phyloP scores from a whole-genome alignment of 2,113 vertebrate genomes.

The Podilymbus podiceps region DNA sequence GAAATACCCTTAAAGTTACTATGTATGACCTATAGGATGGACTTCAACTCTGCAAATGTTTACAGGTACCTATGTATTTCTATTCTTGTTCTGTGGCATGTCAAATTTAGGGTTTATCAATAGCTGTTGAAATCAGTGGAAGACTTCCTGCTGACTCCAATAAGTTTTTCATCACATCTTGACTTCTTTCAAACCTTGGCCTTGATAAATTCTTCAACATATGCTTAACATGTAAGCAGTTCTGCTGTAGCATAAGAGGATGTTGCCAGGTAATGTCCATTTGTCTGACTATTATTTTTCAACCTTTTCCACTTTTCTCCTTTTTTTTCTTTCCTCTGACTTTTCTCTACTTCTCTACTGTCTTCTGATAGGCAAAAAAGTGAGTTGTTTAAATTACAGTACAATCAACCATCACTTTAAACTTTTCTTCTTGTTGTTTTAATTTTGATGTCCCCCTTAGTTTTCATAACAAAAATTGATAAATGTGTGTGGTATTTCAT shows the following conservation, averaged over 20 bases:
- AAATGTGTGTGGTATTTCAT: background rate
- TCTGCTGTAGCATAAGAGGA: background rate
- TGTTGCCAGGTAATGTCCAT: background rate
- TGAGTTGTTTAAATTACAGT: background rate
- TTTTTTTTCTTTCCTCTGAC: background rate
- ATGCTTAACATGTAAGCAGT: background rate
- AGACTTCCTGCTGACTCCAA: background rate
- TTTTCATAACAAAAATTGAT: background rate
- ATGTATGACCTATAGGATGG: background rate
- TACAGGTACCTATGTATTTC: background rate
- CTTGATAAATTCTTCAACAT: background rate
- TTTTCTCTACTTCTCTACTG: background rate
- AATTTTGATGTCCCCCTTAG: background rate
- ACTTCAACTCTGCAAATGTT: background rate
- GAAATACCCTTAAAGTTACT: background rate
- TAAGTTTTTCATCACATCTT: background rate
- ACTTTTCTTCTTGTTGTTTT: rapidly evolving
- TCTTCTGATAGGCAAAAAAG: background rate
- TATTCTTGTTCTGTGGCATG: background rate
- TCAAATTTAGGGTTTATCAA: background rate
- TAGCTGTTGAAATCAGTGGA: background rate
- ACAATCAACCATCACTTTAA: background rate
- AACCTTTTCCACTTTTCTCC: background rate
- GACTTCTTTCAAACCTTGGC: background rate
- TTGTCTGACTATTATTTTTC: background rate